Evolutionary conservation across 2,797 vertebrate species (phyloP), one percentile per base, ranked within the genome.

Genomic region (Galagoides demidoff): DNA sequence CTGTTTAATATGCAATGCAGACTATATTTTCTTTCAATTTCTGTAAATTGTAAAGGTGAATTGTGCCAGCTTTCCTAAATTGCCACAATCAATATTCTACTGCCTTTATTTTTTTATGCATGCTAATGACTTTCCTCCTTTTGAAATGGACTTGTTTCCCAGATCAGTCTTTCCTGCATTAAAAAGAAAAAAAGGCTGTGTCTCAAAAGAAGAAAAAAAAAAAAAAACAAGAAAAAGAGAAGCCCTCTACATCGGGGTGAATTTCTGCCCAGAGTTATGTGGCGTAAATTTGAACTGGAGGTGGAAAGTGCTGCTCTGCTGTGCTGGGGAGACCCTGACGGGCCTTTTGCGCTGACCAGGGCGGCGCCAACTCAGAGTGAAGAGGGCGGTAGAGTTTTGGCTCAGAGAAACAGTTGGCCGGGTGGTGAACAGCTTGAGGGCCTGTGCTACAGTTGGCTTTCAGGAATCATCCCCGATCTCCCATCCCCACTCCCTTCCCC

Each of bases 31-130:
- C 88, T 64, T 7, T 79, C 88, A 34, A 0, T 87, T 91, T 93
- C 94, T 22, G 1, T 94, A 68, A 93, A 89, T 85, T 90, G 88
- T 73, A 87, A 84, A 49, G 52, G 85, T 64, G 19, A 57, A 14
- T 52, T 64, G 61, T 92, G 89, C 95, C 84, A 88, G 29, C 73
- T 63, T 87, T 82, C 57, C 66, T 85, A 90, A 92, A 96, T 96
- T 92, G 94, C 84, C 90, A 84, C 68, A 59, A 55, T 94, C 96
- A 86, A 45, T 97, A 94, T 95, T 94, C 84, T 59, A 22, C 23
- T 61, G 90, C 79, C 84, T 94, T 96, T 94, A 93, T 95, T 94
- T 97, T 97, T 89, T 94, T 96, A 89, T 92, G 91, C 73, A 90
- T 59, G 52, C 76, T 95, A 89, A 95, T 96, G 84, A 81, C 66